Base-by-base conservation (phyloP, 2,113 vertebrate genomes). In the Peromyscus maniculatus region DNA sequence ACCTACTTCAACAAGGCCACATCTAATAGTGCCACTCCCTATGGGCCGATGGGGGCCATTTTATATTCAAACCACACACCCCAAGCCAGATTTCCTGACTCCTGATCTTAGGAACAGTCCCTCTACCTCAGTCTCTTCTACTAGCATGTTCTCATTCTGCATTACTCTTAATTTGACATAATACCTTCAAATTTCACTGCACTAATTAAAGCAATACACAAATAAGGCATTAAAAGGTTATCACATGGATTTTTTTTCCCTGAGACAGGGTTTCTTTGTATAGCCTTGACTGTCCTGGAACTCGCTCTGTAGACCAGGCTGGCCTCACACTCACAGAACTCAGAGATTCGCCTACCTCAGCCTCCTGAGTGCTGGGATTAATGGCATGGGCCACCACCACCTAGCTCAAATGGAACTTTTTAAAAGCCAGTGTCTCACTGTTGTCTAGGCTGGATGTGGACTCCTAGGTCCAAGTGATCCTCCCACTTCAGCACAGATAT, bases 131-230 rank as follows among this genome's bases (percentile, higher is more conserved):
- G 71, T 57, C 80, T 91, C 69, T 69, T 46, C 7, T 62, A 72
- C 33, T 2, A 82, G 31, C 59, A 89, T 1, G 24, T n/a, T 86
- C 80, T 66, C 89, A 83, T 59, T 74, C 31, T 26, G n/a, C 33
- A 79, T 62, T 92, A 80, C n/a, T 94, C 67, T 95, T 78, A 55
- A 77, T 91, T 26, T 95, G n/a, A 79, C 46, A 87, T 5, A 82
- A 82, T 59, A 69, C 15, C 67, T 92, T 62, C 26, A 55, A 89
- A 79, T 84, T 84, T 80, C 71, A 71, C 36, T 5, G 36, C 75
- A 52, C 36, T 91, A 94, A 84, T 79, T 88, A 94, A 93, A 88
- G 84, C 59, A 74, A 43, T 82, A 82, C 77, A 12, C 36, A 69
- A 91, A 86, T 12, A 66, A 89, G 21, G 46, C 55, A n/a, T 59